Evolutionary conservation across 2,888 invertebrate species (phyloP).

Genomic region (Syritta pipiens): DNA sequence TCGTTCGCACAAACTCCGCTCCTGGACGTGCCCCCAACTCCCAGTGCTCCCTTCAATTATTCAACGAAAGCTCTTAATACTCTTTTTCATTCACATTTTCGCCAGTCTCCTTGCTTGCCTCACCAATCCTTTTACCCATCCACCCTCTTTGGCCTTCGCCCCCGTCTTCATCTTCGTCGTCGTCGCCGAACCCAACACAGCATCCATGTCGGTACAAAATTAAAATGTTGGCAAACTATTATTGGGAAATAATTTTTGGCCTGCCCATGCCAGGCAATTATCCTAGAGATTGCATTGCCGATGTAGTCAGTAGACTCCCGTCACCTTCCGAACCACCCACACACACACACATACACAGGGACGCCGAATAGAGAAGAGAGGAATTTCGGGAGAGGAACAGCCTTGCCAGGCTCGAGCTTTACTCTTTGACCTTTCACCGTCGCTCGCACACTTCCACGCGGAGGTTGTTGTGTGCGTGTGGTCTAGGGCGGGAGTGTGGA

Average conservation of each 20-base stretch:
- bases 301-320: not conserved
- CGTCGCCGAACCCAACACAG: too few relatives aligned
- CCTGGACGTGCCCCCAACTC: not conserved
- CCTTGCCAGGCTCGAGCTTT: conserved; percentile 37
- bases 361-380: conserved; percentile 32
- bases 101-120: not conserved
- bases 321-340: too few relatives aligned
- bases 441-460: not conserved
- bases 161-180: too few relatives aligned
- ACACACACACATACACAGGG: not conserved
- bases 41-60: conserved; percentile 2
- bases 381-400: conserved; percentile 15
- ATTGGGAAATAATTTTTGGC: conserved; percentile 41
- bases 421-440: conserved; percentile 62
- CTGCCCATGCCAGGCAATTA: conserved; percentile 29
- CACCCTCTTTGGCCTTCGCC: too few relatives aligned
- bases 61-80: conserved; percentile 27
- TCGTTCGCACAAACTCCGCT: not conserved
- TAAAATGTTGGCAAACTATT: conserved; percentile 45
- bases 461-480: not conserved
- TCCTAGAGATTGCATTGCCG: conserved; percentile 15
- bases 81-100: conserved; percentile 5
- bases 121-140: conserved; percentile 12
- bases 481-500: not conserved
- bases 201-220: conserved; percentile 18